Conservation (phyloP, 2,888 invertebrate genomes). For the Macropis europaea region DNA sequence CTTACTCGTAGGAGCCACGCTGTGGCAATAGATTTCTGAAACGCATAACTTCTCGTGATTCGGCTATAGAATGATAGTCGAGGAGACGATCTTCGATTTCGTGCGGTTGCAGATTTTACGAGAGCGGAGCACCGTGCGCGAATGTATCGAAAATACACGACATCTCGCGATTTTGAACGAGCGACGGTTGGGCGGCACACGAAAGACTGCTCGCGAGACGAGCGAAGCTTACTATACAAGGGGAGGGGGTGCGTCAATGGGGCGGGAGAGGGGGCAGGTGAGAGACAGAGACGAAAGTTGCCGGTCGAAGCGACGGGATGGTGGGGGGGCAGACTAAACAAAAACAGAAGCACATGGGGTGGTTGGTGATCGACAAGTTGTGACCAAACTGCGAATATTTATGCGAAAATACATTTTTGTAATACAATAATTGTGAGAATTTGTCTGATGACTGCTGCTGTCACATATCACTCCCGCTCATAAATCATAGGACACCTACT, state of each 20-base stretch:
- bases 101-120: neutral
- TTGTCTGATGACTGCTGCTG: no score
- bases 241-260: neutral
- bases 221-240: slow-evolving; percentile 12
- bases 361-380: no score
- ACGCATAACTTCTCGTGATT: slow-evolving; percentile 59
- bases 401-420: no score
- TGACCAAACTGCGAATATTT: no score
- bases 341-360: no score
- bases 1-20: slow-evolving; percentile 73
- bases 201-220: slow-evolving; percentile 27
- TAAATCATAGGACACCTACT: no score
- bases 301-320: slow-evolving; percentile 1
- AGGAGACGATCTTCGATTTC: neutral
- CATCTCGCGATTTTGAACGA: slow-evolving; percentile 28
- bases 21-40: slow-evolving; percentile 70
- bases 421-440: no score
- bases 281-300: slow-evolving; percentile 16
- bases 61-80: neutral
- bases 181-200: slow-evolving; percentile 19
- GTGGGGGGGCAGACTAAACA: no score
- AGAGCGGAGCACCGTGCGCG: neutral
- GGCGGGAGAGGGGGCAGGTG: slow-evolving; percentile 26
- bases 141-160: slow-evolving; percentile 10
- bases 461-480: no score